phyloP scores from a whole-genome alignment of 1,140 invertebrate species.

The Helicoverpa zea region DNA sequence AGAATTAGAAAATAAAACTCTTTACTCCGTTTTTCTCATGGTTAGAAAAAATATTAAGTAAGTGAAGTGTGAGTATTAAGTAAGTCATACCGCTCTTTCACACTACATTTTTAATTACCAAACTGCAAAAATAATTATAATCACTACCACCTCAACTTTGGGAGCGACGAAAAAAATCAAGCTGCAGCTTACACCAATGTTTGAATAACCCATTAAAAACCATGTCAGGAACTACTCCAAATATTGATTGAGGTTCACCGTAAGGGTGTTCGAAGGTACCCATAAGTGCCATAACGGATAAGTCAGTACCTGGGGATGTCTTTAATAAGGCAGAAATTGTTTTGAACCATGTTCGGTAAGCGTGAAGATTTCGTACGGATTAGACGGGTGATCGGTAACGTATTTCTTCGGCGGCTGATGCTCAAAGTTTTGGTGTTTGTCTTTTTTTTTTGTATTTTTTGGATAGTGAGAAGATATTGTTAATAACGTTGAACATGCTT shows the following conservation, averaged over 20 bases:
- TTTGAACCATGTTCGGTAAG: constrained; percentile 79
- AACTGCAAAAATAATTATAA: neutral
- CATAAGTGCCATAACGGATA: constrained; percentile 48
- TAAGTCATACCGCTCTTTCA: too few species aligned
- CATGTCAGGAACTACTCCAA: constrained; percentile 53
- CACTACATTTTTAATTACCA: neutral
- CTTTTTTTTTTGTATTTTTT: neutral
- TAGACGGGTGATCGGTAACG: constrained; percentile 70
- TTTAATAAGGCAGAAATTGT: constrained; percentile 84
- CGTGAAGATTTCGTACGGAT: constrained; percentile 82
- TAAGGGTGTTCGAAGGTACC: constrained; percentile 54
- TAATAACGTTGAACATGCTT: too few species aligned
- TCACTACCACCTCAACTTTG: neutral
- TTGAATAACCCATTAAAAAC: constrained; percentile 43
- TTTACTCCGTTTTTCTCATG: too few species aligned
- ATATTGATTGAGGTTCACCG: constrained; percentile 69
- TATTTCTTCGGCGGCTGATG: constrained; percentile 55
- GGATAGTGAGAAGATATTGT: neutral
- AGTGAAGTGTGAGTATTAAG: too few species aligned
- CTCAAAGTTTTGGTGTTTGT: constrained; percentile 67
- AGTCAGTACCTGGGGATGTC: constrained; percentile 63
- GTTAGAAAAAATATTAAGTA: too few species aligned
- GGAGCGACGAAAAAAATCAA: constrained; percentile 12
- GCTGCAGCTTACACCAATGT: constrained; percentile 34
- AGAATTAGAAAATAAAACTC: neutral